Base-by-base conservation (phyloP, 2,888 invertebrate genomes). In the Villa cingulata region DNA sequence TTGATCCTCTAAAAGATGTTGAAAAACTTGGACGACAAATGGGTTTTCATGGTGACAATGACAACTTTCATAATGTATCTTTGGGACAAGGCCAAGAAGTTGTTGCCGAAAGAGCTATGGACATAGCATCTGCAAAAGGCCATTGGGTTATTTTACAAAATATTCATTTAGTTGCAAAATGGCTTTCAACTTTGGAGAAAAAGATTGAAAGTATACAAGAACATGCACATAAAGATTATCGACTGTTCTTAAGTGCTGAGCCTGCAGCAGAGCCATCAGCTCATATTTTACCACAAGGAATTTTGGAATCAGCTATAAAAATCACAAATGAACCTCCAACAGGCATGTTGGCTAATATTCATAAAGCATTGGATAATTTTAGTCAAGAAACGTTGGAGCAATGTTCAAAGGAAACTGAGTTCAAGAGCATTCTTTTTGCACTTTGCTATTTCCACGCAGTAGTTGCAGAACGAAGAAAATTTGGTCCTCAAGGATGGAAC, bases 301-400 rank as follows among this genome's bases (percentile, higher is more conserved):
- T 95, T 57, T 69, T 95, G 29, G 92, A 95, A 65, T 86, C 90
- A 0, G 85, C 90, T 1, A 90, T 95, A 61, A 95, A 95, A 72
- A 92, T 95, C 49, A 94, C 94, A 3, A 95, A 94, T 59, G 94
- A 95, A 66, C 92, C 94, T 0, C 94, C 95, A 0, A 89, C 86
- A 10, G 94, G 95, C 29, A 92, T 95, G 86, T 79, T 81, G 71
- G 91, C 92, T 2, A 95, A 95, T 68, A 74, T 95, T 34, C 92
- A 92, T 66, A 92, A 92, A 72, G 83, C 94, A 2, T 66, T 95
- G 51, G 89, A 89, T 62, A 90, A 88, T 72, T 95, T 94, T 70
- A 86, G 72, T 60, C 94, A 94, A 69, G 91, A 91, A 66, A 91
- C 87, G 0, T 70, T 94, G 46, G 95, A 94, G 65, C 86, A 86